phyloP scores from a whole-genome alignment of 2,888 invertebrate species.

The Diloba caeruleocephala region DNA sequence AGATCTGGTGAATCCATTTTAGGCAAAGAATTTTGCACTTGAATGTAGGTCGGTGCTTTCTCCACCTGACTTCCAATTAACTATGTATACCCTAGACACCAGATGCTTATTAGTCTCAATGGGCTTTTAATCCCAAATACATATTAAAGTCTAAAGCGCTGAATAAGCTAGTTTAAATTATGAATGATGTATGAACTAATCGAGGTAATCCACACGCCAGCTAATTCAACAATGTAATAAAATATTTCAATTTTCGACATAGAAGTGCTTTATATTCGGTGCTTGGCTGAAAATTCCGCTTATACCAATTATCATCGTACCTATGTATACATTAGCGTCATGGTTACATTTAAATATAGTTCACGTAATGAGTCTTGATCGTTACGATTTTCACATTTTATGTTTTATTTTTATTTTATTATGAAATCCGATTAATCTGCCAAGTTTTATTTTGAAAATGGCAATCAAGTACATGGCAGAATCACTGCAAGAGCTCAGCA shows the following conservation, averaged over 20 bases:
- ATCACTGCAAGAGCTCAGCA: too few species aligned
- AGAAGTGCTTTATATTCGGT: background rate
- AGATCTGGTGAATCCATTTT: too few species aligned
- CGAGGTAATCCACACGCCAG: slow-evolving; percentile 8
- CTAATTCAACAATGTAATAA: slow-evolving; percentile 33
- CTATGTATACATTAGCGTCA: slow-evolving; percentile 45
- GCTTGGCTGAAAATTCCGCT: slow-evolving; percentile 39
- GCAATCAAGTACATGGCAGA: too few species aligned
- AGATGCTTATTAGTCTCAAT: too few species aligned
- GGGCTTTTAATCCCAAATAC: too few species aligned
- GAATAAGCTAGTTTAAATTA: slow-evolving; percentile 11
- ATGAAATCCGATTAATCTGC: too few species aligned
- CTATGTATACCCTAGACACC: too few species aligned
- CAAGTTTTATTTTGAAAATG: too few species aligned
- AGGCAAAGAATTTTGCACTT: too few species aligned
- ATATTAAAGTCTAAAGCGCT: background rate
- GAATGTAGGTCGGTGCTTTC: too few species aligned
- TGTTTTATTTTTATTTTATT: background rate
- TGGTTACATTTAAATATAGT: slow-evolving; percentile 40
- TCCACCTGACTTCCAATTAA: too few species aligned
- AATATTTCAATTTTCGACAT: slow-evolving; percentile 33
- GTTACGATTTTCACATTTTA: slow-evolving; percentile 9
- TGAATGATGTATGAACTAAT: slow-evolving; percentile 19
- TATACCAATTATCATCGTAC: slow-evolving; percentile 53
- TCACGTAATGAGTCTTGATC: slow-evolving; percentile 22